Percentiles rank a stretch among this genome's conserved stretches.
phyloP scores from a whole-genome alignment of 2,113 vertebrate species.

The Empidonax traillii region DNA sequence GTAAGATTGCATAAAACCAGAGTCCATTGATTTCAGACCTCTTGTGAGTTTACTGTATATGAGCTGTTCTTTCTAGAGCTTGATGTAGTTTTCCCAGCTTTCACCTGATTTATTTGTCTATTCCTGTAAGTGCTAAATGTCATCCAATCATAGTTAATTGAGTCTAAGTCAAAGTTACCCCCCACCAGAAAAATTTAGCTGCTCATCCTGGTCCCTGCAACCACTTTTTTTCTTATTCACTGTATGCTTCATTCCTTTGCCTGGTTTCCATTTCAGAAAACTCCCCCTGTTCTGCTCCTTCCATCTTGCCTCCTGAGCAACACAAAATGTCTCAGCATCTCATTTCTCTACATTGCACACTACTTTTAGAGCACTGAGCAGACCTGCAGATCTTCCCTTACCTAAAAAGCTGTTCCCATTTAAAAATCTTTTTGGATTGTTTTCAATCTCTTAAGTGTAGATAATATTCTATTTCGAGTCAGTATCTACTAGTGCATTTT shows the following conservation, averaged over 20 bases:
- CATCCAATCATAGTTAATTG: neutral
- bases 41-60: neutral
- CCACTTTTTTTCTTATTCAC: neutral
- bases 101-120: neutral
- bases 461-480: neutral
- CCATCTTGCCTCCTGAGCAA: neutral
- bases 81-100: neutral
- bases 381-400: neutral
- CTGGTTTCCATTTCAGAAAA: neutral
- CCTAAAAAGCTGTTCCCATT: neutral
- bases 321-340: neutral
- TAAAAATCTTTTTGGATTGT: neutral
- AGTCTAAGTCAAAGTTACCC: neutral
- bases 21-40: neutral
- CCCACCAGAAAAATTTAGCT: neutral
- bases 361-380: neutral
- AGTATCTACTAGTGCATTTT: neutral
- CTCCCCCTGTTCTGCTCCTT: neutral
- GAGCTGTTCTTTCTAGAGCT: neutral
- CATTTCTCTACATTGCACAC: neutral
- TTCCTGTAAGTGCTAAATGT: neutral
- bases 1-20: neutral
- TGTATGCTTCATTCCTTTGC: neutral
- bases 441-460: neutral
- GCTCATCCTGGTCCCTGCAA: neutral